Evolutionary conservation across 2,113 vertebrate species (phyloP), one percentile per base, ranked within the genome.

Genomic region (Cyanoliseus patagonus): DNA sequence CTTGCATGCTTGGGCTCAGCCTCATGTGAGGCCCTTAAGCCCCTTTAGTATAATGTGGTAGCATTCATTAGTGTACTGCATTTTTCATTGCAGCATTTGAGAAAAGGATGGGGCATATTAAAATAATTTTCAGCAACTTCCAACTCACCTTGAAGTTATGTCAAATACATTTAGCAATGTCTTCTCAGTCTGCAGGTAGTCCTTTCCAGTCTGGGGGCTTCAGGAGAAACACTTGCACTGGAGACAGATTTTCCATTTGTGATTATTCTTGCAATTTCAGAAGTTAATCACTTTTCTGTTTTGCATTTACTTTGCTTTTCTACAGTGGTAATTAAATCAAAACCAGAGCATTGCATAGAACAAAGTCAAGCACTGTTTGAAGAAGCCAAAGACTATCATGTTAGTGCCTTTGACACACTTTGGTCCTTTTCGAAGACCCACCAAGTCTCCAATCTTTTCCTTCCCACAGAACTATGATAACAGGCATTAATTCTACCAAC

Each of bases 91-190:
- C 64, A 52, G 76, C 35, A 64, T 75, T 75, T 78, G 80, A 89
- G 66, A 25, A 83, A 83, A 70, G 69, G 62, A 73, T 35, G 52
- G 81, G 30, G n/a, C 46, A 49, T 3, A 13, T 76, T 79, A 47
- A 79, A 88, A 64, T 30, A 74, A 82, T 91, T 63, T 27, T 72
- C 25, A 89, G 28, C 57, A 81, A 75, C 61, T 93, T 86, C 61
- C 28, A 49, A 94, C 94, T 96, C 92, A 96, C 92, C 95, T 96
- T 87, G 74, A 91, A 87, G 41, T 75, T 57, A 16, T 1, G 49
- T 80, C 17, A 42, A 70, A 59, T 20, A 35, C 37, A 53, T 70
- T 86, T 86, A 88, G 83, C 41, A 73, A 46, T 73, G 81, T 49
- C 30, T 76, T 76, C 69, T 72, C 4, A 1, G 37, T 62, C 66